Conservation (phyloP, 2,888 invertebrate species). For the Acrocera orbiculus region DNA sequence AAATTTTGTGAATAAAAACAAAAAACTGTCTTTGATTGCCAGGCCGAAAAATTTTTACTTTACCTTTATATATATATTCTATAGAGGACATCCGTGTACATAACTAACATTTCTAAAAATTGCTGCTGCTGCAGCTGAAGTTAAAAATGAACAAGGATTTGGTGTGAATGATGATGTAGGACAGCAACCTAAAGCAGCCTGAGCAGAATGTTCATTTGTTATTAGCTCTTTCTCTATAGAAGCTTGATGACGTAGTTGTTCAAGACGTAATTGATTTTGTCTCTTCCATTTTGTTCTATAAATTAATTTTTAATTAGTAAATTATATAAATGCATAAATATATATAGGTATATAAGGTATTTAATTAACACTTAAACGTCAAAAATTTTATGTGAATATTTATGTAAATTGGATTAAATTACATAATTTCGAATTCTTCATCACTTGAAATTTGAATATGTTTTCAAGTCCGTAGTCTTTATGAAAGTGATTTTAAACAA, state of each 20-base stretch:
- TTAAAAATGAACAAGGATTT: constrained; percentile 43
- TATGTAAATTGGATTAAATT: background rate
- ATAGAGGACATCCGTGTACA: constrained; percentile 53
- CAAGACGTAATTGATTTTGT: constrained; percentile 70
- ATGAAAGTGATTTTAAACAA: too few relatives aligned
- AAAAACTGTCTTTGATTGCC: too few relatives aligned
- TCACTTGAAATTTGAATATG: too few relatives aligned
- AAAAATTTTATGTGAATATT: background rate
- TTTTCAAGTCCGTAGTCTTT: too few relatives aligned
- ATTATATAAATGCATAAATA: background rate
- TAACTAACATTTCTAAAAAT: constrained; percentile 57
- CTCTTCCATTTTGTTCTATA: constrained; percentile 74
- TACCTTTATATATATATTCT: too few relatives aligned
- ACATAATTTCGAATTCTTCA: background rate
- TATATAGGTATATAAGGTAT: too few relatives aligned
- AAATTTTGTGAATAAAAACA: too few relatives aligned
- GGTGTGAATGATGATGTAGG: constrained; percentile 26
- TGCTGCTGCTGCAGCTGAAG: constrained; percentile 44
- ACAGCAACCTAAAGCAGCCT: constrained; percentile 22
- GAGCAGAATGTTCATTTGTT: constrained; percentile 19
- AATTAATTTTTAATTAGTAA: constrained; percentile 7
- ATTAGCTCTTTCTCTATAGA: constrained; percentile 52
- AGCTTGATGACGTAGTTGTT: constrained; percentile 72
- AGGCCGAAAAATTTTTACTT: background rate
- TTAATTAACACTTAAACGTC: too few relatives aligned